Conservation (phyloP, 2,888 invertebrate species). For the Blastobasis adustella region DNA sequence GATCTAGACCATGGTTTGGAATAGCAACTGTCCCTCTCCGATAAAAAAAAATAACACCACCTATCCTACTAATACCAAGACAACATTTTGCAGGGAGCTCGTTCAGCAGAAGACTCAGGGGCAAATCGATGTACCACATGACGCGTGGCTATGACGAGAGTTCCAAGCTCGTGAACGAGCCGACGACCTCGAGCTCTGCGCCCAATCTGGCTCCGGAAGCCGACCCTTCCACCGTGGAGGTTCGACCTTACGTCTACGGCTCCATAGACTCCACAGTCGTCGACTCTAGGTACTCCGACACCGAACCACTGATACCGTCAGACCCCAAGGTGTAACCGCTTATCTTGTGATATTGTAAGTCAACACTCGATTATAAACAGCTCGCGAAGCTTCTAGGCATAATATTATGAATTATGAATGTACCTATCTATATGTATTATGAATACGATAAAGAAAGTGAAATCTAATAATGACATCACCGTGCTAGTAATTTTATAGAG, state of each 20-base stretch:
- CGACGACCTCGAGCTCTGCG: conserved; percentile 46
- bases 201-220: conserved; percentile 42
- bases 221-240: conserved; percentile 41
- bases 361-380: no score
- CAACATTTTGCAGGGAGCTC: conserved; percentile 75
- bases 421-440: conserved; percentile 1
- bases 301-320: conserved; percentile 37
- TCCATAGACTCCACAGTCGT: conserved; percentile 47
- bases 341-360: not conserved
- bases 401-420: not conserved
- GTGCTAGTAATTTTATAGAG: conserved; percentile 5
- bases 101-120: conserved; percentile 84
- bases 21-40: no score
- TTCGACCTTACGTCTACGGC: conserved; percentile 52
- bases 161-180: conserved; percentile 52
- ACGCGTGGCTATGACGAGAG: conserved; percentile 80
- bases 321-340: conserved; percentile 43
- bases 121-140: conserved; percentile 84
- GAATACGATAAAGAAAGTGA: conserved; percentile 10
- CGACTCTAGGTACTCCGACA: conserved; percentile 38
- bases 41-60: no score
- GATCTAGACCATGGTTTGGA: no score
- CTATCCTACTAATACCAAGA: no score
- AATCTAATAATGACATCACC: conserved; percentile 8
- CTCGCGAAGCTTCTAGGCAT: not conserved